These are phyloP conservation scores for Lucinisca nassula DNA, from an alignment of 2,888 invertebrate genomes.

Conservation along the genomic window DNA sequence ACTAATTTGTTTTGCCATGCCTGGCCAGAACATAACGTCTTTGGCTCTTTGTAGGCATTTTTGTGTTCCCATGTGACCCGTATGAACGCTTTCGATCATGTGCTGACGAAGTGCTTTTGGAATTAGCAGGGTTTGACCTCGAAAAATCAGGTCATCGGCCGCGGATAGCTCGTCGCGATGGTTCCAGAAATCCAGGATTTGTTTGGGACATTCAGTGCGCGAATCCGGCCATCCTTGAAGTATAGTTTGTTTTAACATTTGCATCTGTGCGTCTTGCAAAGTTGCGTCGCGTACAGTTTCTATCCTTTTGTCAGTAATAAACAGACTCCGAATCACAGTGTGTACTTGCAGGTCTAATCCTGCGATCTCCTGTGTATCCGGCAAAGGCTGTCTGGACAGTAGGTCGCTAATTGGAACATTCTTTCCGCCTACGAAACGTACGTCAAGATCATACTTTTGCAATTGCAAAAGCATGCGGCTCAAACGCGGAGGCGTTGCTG, in stretches of 20 bases:
- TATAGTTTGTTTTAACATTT: too few species aligned
- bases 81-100: conserved; percentile 20
- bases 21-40: too few species aligned
- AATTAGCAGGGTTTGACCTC: conserved; percentile 51
- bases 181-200: conserved; percentile 47
- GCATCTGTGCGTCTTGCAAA: too few species aligned
- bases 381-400: too few species aligned
- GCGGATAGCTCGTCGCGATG: conserved; percentile 51
- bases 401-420: too few species aligned
- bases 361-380: too few species aligned
- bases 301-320: conserved; percentile 26
- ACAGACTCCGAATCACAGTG: conserved; percentile 5
- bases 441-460: background rate
- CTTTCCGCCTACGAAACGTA: background rate
- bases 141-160: conserved; percentile 56
- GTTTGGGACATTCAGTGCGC: conserved; percentile 15
- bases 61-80: conserved; percentile 51
- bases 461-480: background rate
- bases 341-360: too few species aligned
- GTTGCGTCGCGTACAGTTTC: conserved; percentile 38
- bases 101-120: conserved; percentile 40
- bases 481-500: conserved; percentile 34
- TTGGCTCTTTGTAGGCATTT: too few species aligned
- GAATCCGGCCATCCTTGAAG: conserved; percentile 32
- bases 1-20: too few species aligned